Conservation (phyloP, 2,888 invertebrate species). For the Oxyteleia sp. region DNA sequence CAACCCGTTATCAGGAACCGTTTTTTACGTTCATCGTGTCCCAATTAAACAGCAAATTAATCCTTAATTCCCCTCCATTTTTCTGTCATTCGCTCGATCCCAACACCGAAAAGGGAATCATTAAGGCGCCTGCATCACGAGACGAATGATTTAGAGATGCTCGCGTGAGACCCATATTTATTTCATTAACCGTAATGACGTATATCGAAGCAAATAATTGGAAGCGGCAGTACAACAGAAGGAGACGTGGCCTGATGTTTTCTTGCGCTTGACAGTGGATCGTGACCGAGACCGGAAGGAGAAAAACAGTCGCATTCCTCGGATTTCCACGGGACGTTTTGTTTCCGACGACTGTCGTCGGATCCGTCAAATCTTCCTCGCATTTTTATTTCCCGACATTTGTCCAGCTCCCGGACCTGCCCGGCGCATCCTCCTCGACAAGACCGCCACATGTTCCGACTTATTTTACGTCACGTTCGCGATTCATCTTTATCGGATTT, state of each 20-base stretch:
- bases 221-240: constrained; percentile 4
- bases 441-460: no score
- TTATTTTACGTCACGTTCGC: no score
- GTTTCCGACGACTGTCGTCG: no score
- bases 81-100: constrained; percentile 19
- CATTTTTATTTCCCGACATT: no score
- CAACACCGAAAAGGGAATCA: constrained; percentile 36
- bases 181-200: constrained; percentile 58
- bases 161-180: constrained; percentile 46
- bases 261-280: constrained; percentile 30
- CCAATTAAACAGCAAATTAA: constrained; percentile 25
- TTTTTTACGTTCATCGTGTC: constrained; percentile 32
- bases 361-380: no score
- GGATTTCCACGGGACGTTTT: no score
- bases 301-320: no score
- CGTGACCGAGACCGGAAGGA: constrained; percentile 23
- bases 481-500: constrained; percentile 39
- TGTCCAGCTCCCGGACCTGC: no score
- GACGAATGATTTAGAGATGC: constrained; percentile 31
- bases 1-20: background rate
- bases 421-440: no score
- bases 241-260: background rate
- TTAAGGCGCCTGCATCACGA: constrained; percentile 32
- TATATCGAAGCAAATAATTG: constrained; percentile 57
- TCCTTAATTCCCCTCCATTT: constrained; percentile 14